These are phyloP conservation scores for Limenitis camilla DNA, from an alignment of 2,888 invertebrate genomes.

Conservation along the genomic window DNA sequence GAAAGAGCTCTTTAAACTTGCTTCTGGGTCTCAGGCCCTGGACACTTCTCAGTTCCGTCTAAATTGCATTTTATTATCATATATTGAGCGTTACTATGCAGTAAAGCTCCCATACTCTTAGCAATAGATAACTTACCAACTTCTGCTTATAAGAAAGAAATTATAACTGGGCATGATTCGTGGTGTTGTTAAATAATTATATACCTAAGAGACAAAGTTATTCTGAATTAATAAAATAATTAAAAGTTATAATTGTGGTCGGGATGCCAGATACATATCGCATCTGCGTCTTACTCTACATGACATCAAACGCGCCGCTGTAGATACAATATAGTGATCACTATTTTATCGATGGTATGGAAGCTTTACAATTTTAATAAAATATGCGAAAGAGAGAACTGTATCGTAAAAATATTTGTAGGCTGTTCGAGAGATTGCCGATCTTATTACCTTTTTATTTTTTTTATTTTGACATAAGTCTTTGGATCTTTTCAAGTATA, in stretches of 20 bases:
- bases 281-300: conserved; percentile 31
- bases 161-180: too few relatives aligned
- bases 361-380: conserved; percentile 26
- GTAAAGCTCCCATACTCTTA: too few relatives aligned
- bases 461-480: not conserved
- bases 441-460: not conserved
- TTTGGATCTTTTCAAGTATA: too few relatives aligned
- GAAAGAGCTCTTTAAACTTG: too few relatives aligned
- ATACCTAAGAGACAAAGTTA: not conserved
- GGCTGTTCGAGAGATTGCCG: conserved; percentile 2
- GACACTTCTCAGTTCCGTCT: too few relatives aligned
- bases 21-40: too few relatives aligned
- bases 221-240: not conserved
- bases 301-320: conserved; percentile 41
- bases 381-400: conserved; percentile 18
- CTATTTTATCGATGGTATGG: conserved; percentile 45
- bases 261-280: conserved; percentile 10
- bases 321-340: conserved; percentile 54
- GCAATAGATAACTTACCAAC: too few relatives aligned
- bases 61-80: too few relatives aligned
- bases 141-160: too few relatives aligned
- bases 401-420: conserved; percentile 8
- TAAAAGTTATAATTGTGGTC: not conserved
- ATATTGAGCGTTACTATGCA: too few relatives aligned
- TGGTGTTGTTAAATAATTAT: not conserved